Evolutionary conservation across 2,888 invertebrate genomes (phyloP).

Genomic region (Caenorhabditis becei): DNA sequence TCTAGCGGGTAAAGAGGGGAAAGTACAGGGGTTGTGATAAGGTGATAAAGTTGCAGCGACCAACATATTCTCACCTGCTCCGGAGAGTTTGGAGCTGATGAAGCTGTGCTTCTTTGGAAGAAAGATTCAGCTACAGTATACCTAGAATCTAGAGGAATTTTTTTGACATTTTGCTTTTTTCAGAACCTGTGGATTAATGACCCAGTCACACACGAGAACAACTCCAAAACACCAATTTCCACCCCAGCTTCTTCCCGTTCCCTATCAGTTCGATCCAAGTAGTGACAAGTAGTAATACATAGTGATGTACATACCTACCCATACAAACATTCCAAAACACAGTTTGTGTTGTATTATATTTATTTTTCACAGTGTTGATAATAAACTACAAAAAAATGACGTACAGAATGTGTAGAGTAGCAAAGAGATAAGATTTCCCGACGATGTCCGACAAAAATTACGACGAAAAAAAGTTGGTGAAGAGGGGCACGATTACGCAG

Average conservation of each 20-base stretch:
- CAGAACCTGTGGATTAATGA: slow-evolving; percentile 81
- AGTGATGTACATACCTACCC: slow-evolving; percentile 11
- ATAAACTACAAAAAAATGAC: slow-evolving; percentile 14
- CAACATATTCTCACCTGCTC: slow-evolving; percentile 83
- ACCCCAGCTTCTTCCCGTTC: slow-evolving; percentile 33
- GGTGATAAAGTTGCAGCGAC: slow-evolving; percentile 47
- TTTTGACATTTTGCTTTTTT: slow-evolving; percentile 4
- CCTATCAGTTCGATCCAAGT: slow-evolving; percentile 23
- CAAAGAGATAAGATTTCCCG: slow-evolving; percentile 16
- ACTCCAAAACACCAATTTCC: slow-evolving; percentile 7
- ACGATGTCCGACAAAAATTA: slow-evolving; percentile 15
- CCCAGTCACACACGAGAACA: slow-evolving; percentile 61
- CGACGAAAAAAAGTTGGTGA: neutral
- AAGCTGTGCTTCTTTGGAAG: slow-evolving; percentile 84
- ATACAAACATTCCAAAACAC: too few relatives aligned
- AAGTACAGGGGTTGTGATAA: too few relatives aligned
- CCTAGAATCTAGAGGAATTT: slow-evolving; percentile 12
- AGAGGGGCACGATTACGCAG: slow-evolving; percentile 25
- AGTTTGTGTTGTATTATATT: slow-evolving; percentile 26
- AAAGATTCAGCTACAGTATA: slow-evolving; percentile 82
- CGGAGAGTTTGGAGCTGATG: slow-evolving; percentile 84
- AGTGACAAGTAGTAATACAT: slow-evolving; percentile 1
- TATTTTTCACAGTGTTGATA: slow-evolving; percentile 2
- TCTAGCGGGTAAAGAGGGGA: slow-evolving; percentile 78
- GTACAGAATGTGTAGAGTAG: neutral